phyloP scores from a whole-genome alignment of 2,888 invertebrate species.

The Orthonevra nobilis region DNA sequence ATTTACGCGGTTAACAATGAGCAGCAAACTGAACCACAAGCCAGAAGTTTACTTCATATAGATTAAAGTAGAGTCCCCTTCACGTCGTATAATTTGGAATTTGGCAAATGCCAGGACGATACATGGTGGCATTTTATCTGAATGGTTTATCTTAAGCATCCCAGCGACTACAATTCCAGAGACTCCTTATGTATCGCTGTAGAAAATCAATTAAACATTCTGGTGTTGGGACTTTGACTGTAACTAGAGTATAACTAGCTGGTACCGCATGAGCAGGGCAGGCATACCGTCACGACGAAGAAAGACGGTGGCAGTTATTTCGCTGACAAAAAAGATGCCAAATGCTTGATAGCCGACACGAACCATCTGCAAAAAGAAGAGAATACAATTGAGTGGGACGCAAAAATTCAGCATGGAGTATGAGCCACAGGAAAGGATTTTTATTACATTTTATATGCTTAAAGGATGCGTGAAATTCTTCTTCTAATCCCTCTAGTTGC shows the following conservation, averaged over 20 bases:
- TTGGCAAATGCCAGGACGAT: conserved; percentile 5
- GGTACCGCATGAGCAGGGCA: conserved; percentile 3
- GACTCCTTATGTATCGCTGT: conserved; percentile 22
- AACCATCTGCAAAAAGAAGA: conserved; percentile 6
- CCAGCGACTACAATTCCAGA: conserved; percentile 10
- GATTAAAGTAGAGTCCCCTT: conserved; percentile 13
- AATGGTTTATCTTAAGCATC: conserved; percentile 50
- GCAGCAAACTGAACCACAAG: conserved; percentile 27
- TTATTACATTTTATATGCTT: no score
- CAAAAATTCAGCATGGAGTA: no score
- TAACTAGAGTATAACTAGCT: background rate
- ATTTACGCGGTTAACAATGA: conserved; percentile 34
- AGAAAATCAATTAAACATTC: conserved; percentile 62
- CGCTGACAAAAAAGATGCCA: conserved; percentile 8
- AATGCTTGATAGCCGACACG: conserved; percentile 38
- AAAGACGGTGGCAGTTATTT: conserved; percentile 8
- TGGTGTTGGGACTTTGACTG: background rate
- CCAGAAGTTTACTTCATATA: conserved; percentile 49
- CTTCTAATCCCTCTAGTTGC: no score
- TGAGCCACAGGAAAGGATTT: no score
- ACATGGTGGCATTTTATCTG: conserved; percentile 38
- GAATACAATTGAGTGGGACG: conserved; percentile 16
- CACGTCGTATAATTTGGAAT: background rate
- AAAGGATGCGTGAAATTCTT: no score
- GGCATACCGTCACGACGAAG: conserved; percentile 32